Base-by-base conservation (phyloP, 2,113 vertebrate species). In the Dipodomys spectabilis region DNA sequence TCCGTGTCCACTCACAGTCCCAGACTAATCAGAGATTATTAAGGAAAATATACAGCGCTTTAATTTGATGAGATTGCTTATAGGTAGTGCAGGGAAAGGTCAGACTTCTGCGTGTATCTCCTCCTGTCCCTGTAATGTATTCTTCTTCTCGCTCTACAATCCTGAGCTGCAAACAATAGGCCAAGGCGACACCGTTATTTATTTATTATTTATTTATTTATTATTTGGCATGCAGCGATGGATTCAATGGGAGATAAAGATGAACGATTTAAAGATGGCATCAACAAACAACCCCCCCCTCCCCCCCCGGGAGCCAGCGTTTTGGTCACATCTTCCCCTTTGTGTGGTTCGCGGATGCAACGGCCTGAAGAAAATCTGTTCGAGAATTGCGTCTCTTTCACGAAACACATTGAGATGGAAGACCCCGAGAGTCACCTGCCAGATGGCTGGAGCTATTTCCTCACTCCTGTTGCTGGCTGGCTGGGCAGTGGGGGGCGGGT, bases 1-100 rank as follows among this genome's bases (percentile, higher is more conserved):
- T 99, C 98, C 99, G 99, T 99, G 99, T 98, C 99, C 98, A 95
- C 99, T 99, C 99, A 99, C 99, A 99, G 98, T 98, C 98, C 98
- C 98, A 96, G 99, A 98, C 99, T 99, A 99, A 99, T 99, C 99
- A 99, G 99, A 98, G 98, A 98, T 99, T 99, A 99, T 99, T 99
- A 99, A 98, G 99, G 99, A 99, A 99, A 99, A 99, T 99, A 99
- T 99, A 99, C 99, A 99, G 99, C 99, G 98, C 99, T 99, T 99
- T 99, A 99, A 99, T 99, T 99, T 99, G 99, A 99, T 99, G 99
- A 99, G 99, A 98, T 99, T 99, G 99, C 98, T 99, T 99, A 99
- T 99, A 99, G 99, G 99, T 99, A 99, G 99, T 98, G 99, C 99
- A 98, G 99, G 98, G 98, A 99, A 99, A 99, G 99, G 99, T 99